A percentile compares a stretch with the other conserved stretches of the same genome.
Evolutionary conservation across 2,888 invertebrate species (phyloP).

Genomic region (Ypsolopha sequella): DNA sequence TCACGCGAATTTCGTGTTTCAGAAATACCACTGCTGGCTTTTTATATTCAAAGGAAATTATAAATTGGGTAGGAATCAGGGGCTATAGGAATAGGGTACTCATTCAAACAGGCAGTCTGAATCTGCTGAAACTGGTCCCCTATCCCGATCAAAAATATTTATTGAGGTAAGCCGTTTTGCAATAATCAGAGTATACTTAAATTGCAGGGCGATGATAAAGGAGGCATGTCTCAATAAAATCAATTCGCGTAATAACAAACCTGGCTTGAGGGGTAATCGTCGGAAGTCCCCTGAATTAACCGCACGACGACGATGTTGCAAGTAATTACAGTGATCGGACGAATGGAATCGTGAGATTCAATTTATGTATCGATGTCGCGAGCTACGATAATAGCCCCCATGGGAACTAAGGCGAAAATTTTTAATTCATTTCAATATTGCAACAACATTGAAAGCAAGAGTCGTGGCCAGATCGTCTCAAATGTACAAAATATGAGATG

Average conservation of each 20-base stretch:
- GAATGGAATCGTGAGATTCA: conserved; percentile 44
- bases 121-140: too few species aligned
- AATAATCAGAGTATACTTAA: neutral
- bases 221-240: conserved; percentile 35
- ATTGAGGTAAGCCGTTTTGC: too few species aligned
- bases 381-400: conserved; percentile 12
- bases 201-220: neutral
- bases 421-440: too few species aligned
- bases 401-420: too few species aligned
- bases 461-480: too few species aligned
- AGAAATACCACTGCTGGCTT: too few species aligned
- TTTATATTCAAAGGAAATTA: too few species aligned
- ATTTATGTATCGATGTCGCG: conserved; percentile 52
- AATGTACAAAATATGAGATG: too few species aligned
- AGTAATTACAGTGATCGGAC: conserved; percentile 43
- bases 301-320: conserved; percentile 30
- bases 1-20: neutral
- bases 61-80: too few species aligned
- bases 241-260: conserved; percentile 38
- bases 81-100: neutral
- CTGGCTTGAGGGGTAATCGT: conserved; percentile 31
- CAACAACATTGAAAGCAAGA: too few species aligned
- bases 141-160: too few species aligned
- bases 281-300: conserved; percentile 46
- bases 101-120: too few species aligned